Base-by-base conservation (phyloP, 2,888 invertebrate genomes). In the Fissipunctia ypsillon region DNA sequence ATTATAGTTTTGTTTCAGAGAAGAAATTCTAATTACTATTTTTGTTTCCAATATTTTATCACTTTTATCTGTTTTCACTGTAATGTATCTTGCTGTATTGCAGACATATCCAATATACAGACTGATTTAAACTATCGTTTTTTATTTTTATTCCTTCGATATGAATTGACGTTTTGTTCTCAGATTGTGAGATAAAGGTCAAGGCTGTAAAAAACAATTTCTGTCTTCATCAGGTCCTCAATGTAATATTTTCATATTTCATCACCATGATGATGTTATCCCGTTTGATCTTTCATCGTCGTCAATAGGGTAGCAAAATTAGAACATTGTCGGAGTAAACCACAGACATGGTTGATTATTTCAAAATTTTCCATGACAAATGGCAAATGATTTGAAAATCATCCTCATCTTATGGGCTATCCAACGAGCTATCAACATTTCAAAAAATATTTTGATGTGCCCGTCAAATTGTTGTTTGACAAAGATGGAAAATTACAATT, bases 41-140 rank as follows among this genome's bases (percentile, higher is more conserved):
- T 95, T 95, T 95, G 96, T 96, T 96, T 95, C 95, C 94, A 93
- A 95, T 95, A 95, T 96, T 96, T 96, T 95, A 95, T 95, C 94
- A 95, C 94, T 94, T 84, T 84, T 95, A 95, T 94, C 95, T 96
- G 96, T 96, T 96, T 95, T 95, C 95, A 96, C 94, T 95, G 94
- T 95, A 95, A 94, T 95, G 94, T 95, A 95, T 96, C 95, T 96
- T 95, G 96, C 96, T 96, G 96, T 96, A 96, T 96, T 96, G 95
- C 96, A 96, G 95, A 96, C 96, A 96, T 96, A 96, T 96, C 96
- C 96, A 96, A 95, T 96, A 96, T 96, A 96, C 96, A 96, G 96
- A 96, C 96, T 96, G 96, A 96, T 96, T 96, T 95, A 95, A 95
- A 85, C 81, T 66, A 78, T 71, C 5, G 84, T 66, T 80, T 92